Percentiles rank a stretch among this genome's conserved stretches.
Evolutionary conservation across 2,113 vertebrate species (phyloP).

Genomic region (Periophthalmus modestus): DNA sequence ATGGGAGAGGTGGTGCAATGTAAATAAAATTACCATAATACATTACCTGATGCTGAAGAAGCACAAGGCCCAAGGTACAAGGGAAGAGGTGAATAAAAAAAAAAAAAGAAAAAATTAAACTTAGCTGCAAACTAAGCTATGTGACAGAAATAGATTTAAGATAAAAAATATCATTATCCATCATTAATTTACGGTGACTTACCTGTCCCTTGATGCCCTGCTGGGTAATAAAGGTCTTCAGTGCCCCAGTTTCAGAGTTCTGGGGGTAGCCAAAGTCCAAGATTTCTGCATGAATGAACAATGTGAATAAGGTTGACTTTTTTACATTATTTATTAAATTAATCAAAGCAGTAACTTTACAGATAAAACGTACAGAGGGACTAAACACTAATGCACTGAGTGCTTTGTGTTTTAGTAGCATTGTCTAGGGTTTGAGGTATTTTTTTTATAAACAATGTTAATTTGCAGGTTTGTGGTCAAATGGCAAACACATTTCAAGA

Average conservation of each 20-base stretch:
- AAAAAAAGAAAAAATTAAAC: background rate
- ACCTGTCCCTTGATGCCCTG: conserved; percentile 99
- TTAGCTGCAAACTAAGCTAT: no score
- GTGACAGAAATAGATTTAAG: no score
- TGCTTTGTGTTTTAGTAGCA: background rate
- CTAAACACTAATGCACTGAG: background rate
- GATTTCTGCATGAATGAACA: conserved; percentile 84
- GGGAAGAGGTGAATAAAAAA: background rate
- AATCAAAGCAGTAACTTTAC: no score
- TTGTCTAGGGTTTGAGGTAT: background rate
- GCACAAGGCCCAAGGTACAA: conserved; percentile 21
- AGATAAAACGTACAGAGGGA: background rate
- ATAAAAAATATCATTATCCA: background rate
- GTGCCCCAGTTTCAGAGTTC: conserved; percentile 97
- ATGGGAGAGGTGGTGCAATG: conserved; percentile 12
- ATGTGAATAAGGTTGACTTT: conserved; percentile 14
- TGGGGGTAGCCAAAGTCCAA: conserved; percentile 99
- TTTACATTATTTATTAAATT: background rate
- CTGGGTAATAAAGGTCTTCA: conserved; percentile 99
- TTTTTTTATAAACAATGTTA: background rate
- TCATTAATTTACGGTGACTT: conserved; percentile 6
- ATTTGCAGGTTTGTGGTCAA: background rate
- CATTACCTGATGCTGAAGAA: conserved; percentile 75
- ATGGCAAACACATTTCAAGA: no score
- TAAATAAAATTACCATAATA: conserved; percentile 10